Base-by-base conservation (phyloP, 2,797 vertebrate genomes). In the Siniperca obscura region DNA sequence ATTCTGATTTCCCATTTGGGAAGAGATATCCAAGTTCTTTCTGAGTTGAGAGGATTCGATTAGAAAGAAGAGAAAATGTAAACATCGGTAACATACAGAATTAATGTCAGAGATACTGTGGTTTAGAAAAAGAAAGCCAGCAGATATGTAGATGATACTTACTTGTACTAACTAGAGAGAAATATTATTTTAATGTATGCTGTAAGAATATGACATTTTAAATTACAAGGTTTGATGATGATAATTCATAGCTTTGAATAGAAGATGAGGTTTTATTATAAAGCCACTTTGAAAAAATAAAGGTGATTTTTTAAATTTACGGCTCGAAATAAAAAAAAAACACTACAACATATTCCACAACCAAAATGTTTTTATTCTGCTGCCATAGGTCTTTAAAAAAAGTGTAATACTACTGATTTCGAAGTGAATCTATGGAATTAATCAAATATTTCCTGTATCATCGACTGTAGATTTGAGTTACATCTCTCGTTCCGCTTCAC, bases 401-500 rank as follows among this genome's bases (percentile, higher is more conserved):
- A 40, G 22, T n/a, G 5, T 2, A 38, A 57, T 14, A 5, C 9
- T 30, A 27, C 1, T 4, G 19, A 61, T 27, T 76, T 79, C 8
- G n/a, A 25, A 12, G 16, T 55, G 11, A 36, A 36, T 60, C 4
- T 67, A 30, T 77, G 21, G 66, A 68, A 38, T 25, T 2, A 57
- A 80, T 8, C 46, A 57, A 59, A 78, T 13, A 61, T 52, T 56
- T 80, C 21, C 42, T 64, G 42, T 19, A 56, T 21, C 53, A 53
- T 64, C 11, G 25, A 6, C 50, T 72, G 12, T 50, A 60, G 19
- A 19, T 50, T 14, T 46, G 22, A 21, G 48, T 27, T 69, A 46
- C 11, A 11, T 73, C 25, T 42, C 21, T 62, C 5, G 12, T 69
- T 34, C 21, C 3, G 19, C 56, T 70, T 77, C 55, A 55, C 16